Base-by-base conservation (phyloP, 2,888 invertebrate species). In the Drosophila paranaensis region DNA sequence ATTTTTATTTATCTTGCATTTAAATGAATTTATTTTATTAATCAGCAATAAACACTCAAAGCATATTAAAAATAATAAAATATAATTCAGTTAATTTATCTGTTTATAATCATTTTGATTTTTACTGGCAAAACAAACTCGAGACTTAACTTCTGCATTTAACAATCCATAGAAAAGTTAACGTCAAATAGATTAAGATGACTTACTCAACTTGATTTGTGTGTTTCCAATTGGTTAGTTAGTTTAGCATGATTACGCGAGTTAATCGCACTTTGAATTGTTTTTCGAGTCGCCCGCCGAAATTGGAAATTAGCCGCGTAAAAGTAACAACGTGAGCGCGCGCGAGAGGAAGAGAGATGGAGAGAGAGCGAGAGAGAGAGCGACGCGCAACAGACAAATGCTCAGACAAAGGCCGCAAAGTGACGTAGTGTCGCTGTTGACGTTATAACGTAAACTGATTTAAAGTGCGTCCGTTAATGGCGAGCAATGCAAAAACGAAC, bases 391-490 rank as follows among this genome's bases (percentile, higher is more conserved):
- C 51, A 46, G 27, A 51, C 48, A 16, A 64, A 64, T 56, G 14
- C 42, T 33, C 33, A 35, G 14, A 61, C 16, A 43, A 56, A 71
- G 45, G 58, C 13, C 25, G 53, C 61, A 43, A 60, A 62, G 39
- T 79, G 62, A 85, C 82, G 84, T 88, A 85, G 84, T 88, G 84
- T 77, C 74, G 81, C 60, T 73, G 79, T 60, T 82, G 84, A 82
- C 88, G 84, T 67, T 85, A 65, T 75, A 85, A 85, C 82, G 77
- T 82, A 85, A 85, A 85, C 84, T 85, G 84, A 88, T 85, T 88
- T 88, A 85, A 84, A 85, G 85, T 85, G 81, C 81, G 81, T 85
- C 77, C 83, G 54, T 43, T 68, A 75, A 66, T 71, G 67, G 60
- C 62, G 60, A 60, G 61, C 73, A 45, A 40, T 45, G 53, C 60